A percentile compares a stretch with the other conserved stretches of the same genome.
Conservation (phyloP, 2,797 vertebrate genomes). For the Labroides dimidiatus region DNA sequence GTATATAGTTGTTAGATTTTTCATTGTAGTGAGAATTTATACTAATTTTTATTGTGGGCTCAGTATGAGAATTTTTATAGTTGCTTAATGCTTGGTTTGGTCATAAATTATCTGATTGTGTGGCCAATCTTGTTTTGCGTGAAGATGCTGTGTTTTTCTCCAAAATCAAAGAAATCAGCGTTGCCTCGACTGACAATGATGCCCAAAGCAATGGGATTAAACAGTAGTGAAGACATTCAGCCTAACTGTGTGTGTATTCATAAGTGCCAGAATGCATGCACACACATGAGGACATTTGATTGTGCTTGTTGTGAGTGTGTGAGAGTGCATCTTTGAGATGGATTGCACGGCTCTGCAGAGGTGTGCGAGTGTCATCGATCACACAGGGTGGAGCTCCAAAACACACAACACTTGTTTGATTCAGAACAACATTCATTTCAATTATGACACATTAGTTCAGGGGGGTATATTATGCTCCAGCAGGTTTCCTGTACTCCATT, state of each 20-base stretch:
- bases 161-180: too few relatives aligned
- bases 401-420: slow-evolving; percentile 63
- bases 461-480: slow-evolving; percentile 47
- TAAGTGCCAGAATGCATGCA: not conserved
- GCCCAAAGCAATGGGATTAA: too few relatives aligned
- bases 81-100: too few relatives aligned
- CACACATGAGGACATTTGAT: not conserved
- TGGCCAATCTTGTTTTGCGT: too few relatives aligned
- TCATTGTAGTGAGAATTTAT: too few relatives aligned
- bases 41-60: too few relatives aligned
- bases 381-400: slow-evolving; percentile 42
- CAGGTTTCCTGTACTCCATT: slow-evolving; percentile 54
- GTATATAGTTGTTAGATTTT: too few relatives aligned
- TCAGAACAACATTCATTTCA: slow-evolving; percentile 70
- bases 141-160: too few relatives aligned
- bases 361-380: slow-evolving; percentile 49
- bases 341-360: slow-evolving; percentile 34
- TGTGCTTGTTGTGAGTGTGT: slow-evolving; percentile 15
- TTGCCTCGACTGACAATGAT: too few relatives aligned
- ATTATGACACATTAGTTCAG: slow-evolving; percentile 69
- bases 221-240: not conserved
- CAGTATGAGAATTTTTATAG: too few relatives aligned
- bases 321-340: slow-evolving; percentile 35
- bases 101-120: too few relatives aligned
- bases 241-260: not conserved